These are phyloP conservation scores for Platyura marginata DNA, from an alignment of 1,140 invertebrate genomes.

Conservation along the genomic window DNA sequence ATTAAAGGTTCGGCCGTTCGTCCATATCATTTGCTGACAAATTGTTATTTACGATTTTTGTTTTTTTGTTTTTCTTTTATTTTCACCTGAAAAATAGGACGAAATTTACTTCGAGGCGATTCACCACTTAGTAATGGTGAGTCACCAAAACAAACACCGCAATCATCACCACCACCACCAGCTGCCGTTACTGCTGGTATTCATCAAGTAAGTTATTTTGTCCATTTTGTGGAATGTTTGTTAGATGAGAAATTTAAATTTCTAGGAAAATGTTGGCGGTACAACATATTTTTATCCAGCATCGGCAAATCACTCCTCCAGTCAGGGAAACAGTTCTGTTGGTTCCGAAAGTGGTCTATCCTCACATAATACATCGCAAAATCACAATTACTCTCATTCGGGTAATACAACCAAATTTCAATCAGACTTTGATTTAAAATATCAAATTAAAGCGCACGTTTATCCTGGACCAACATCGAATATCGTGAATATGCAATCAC, in stretches of 20 bases:
- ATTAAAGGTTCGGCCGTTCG: neutral
- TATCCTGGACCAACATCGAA: constrained; percentile 26
- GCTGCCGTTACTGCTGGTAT: constrained; percentile 26
- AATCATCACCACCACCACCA: constrained; percentile 19
- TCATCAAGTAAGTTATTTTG: constrained; percentile 26
- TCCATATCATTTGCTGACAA: neutral
- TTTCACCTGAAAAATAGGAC: no score
- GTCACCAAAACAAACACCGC: constrained; percentile 20
- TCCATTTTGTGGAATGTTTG: constrained; percentile 8
- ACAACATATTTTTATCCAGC: constrained; percentile 83
- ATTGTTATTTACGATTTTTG: neutral
- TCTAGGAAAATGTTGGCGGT: constrained; percentile 77
- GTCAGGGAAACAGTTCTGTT: constrained; percentile 8
- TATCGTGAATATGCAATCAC: constrained; percentile 24
- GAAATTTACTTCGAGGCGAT: constrained; percentile 16
- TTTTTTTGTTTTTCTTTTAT: neutral
- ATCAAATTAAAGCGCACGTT: constrained; percentile 15
- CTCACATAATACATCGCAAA: neutral
- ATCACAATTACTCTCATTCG: constrained; percentile 9
- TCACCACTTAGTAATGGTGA: constrained; percentile 16
- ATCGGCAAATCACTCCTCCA: constrained; percentile 21
- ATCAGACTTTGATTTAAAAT: neutral
- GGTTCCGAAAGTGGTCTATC: neutral
- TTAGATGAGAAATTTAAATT: neutral
- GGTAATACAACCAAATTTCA: neutral